phyloP scores from a whole-genome alignment of 2,888 invertebrate species.

The Synanthedon myopaeformis region DNA sequence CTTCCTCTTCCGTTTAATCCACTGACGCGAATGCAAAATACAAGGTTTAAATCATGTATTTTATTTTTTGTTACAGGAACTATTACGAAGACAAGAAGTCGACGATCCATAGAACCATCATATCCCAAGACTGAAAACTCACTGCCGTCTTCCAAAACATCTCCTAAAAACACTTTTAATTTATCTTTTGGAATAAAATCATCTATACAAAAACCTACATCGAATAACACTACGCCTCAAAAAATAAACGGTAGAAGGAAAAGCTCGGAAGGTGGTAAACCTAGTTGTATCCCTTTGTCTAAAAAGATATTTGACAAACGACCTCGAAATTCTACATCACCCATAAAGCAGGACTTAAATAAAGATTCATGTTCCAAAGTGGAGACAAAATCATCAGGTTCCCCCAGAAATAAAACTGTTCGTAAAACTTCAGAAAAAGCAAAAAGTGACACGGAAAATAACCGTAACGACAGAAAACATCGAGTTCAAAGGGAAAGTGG shows the following conservation, averaged over 20 bases:
- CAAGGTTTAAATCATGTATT: slow-evolving; percentile 3
- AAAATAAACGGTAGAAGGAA: slow-evolving; percentile 47
- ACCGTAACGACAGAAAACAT: slow-evolving; percentile 54
- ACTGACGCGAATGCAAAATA: background rate
- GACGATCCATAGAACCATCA: slow-evolving; percentile 48
- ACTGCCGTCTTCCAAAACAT: slow-evolving; percentile 62
- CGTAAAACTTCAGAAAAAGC: slow-evolving; percentile 54
- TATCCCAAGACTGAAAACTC: slow-evolving; percentile 57
- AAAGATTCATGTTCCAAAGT: slow-evolving; percentile 30
- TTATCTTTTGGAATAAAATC: slow-evolving; percentile 49
- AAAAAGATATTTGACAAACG: slow-evolving; percentile 46
- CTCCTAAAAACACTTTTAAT: slow-evolving; percentile 52
- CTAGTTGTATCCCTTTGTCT: slow-evolving; percentile 57
- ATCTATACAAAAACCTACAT: slow-evolving; percentile 35
- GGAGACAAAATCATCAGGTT: slow-evolving; percentile 42
- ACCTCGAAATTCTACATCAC: slow-evolving; percentile 38
- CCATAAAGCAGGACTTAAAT: slow-evolving; percentile 47
- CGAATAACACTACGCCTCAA: slow-evolving; percentile 22
- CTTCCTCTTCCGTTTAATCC: slow-evolving; percentile 34
- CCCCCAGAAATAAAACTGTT: slow-evolving; percentile 30
- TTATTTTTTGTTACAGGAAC: slow-evolving; percentile 50
- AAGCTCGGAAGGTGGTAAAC: slow-evolving; percentile 44
- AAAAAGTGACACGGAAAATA: slow-evolving; percentile 52
- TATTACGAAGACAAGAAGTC: slow-evolving; percentile 42
- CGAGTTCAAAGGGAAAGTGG: slow-evolving; percentile 64